Conservation (phyloP, 2,113 vertebrate genomes). For the Nicator chloris region DNA sequence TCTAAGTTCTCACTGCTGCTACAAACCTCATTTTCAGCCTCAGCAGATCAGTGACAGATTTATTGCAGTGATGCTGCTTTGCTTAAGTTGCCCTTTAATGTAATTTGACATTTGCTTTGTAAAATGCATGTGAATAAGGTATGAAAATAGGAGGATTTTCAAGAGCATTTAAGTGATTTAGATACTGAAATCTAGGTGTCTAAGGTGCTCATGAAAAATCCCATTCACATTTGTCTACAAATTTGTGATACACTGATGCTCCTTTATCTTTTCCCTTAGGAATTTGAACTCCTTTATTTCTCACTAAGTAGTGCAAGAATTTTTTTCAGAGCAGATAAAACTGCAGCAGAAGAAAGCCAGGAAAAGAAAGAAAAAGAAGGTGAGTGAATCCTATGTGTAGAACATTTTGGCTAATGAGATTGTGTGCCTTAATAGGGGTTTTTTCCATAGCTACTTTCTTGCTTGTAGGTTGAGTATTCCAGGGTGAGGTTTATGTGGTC, state of each 20-base stretch:
- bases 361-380: slow-evolving; percentile 94
- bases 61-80: not conserved
- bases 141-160: not conserved
- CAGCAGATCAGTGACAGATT: not conserved
- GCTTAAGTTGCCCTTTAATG: not conserved
- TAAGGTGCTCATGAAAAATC: not conserved
- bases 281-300: slow-evolving; percentile 98
- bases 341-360: slow-evolving; percentile 93
- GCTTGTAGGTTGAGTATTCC: not conserved
- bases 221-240: not conserved
- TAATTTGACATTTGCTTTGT: not conserved
- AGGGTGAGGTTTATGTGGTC: not conserved
- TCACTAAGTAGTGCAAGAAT: slow-evolving; percentile 97
- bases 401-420: not conserved
- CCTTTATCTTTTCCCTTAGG: slow-evolving; percentile 72
- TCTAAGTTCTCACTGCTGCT: not conserved
- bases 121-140: not conserved
- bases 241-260: not conserved
- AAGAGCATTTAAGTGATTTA: not conserved
- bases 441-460: not conserved
- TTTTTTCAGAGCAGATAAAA: slow-evolving; percentile 98
- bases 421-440: not conserved
- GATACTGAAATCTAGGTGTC: not conserved
- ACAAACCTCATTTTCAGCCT: not conserved
- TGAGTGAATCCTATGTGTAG: not conserved